These are phyloP conservation scores for Neoascia interrupta DNA, from an alignment of 2,888 invertebrate species.

Conservation along the genomic window DNA sequence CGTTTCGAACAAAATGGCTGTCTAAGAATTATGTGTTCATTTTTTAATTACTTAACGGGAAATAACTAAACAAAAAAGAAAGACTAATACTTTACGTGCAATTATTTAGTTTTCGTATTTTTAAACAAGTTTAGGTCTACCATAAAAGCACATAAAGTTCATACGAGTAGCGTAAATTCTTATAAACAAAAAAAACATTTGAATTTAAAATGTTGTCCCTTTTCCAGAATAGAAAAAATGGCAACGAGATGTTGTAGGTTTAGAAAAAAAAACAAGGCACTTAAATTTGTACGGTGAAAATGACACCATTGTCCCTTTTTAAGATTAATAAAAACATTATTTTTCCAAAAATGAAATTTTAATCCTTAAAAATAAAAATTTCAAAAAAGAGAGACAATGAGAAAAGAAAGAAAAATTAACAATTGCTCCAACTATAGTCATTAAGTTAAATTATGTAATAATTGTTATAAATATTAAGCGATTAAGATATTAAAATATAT, in stretches of 20 bases:
- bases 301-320: conserved; percentile 21
- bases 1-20: conserved; percentile 36
- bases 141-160: not conserved
- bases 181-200: conserved; percentile 1
- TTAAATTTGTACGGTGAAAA: not conserved
- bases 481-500: conserved; percentile 58
- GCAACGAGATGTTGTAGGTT: not conserved
- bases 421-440: conserved; percentile 68
- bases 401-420: conserved; percentile 4
- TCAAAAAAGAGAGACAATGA: conserved; percentile 11
- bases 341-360: conserved; percentile 13
- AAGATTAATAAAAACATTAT: conserved; percentile 45
- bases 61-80: conserved; percentile 21
- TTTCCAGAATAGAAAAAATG: conserved; percentile 18
- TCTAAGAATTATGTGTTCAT: conserved; percentile 49
- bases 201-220: conserved; percentile 8
- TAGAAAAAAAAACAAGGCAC: not conserved
- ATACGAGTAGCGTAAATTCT: not conserved
- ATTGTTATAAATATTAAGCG: conserved; percentile 63
- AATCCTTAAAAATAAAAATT: not conserved
- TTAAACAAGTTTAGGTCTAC: not conserved
- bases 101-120: conserved; percentile 35
- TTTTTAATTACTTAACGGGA: conserved; percentile 23
- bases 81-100: conserved; percentile 36
- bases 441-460: conserved; percentile 68